phyloP scores from a whole-genome alignment of 2,113 vertebrate species.

The Sinocyclocheilus grahami region DNA sequence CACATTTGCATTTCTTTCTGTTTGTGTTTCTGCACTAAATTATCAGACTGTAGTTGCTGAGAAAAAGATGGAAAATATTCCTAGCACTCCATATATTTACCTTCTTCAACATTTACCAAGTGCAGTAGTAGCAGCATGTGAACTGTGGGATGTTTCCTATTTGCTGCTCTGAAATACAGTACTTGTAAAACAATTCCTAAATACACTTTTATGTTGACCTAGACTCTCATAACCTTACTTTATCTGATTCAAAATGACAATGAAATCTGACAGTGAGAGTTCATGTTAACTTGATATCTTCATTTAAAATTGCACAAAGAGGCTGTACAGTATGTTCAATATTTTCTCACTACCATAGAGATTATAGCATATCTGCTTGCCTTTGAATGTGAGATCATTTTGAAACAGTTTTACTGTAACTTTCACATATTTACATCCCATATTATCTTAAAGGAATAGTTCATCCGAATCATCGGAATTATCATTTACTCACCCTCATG shows the following conservation, averaged over 20 bases:
- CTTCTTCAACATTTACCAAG: background rate
- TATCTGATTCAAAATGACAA: background rate
- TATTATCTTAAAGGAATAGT: background rate
- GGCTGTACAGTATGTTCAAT: background rate
- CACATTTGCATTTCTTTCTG: background rate
- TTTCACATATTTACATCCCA: too few species aligned
- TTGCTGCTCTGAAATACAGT: background rate
- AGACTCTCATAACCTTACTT: background rate
- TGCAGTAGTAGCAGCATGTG: background rate
- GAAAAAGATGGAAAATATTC: background rate
- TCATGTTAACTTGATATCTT: constrained; percentile 34
- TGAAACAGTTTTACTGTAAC: too few species aligned
- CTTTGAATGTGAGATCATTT: too few species aligned
- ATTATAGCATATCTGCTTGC: background rate
- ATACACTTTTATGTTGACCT: constrained; percentile 17
- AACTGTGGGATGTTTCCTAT: background rate
- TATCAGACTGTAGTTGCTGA: background rate
- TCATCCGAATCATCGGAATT: background rate
- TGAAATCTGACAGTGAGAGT: background rate
- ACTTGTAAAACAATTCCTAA: background rate
- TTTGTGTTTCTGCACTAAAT: background rate
- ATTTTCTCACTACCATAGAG: background rate
- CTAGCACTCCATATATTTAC: background rate
- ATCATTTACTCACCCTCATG: background rate
- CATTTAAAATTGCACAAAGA: constrained; percentile 5